phyloP scores from a whole-genome alignment of 2,113 vertebrate genomes.

The Hemibagrus wyckioides region DNA sequence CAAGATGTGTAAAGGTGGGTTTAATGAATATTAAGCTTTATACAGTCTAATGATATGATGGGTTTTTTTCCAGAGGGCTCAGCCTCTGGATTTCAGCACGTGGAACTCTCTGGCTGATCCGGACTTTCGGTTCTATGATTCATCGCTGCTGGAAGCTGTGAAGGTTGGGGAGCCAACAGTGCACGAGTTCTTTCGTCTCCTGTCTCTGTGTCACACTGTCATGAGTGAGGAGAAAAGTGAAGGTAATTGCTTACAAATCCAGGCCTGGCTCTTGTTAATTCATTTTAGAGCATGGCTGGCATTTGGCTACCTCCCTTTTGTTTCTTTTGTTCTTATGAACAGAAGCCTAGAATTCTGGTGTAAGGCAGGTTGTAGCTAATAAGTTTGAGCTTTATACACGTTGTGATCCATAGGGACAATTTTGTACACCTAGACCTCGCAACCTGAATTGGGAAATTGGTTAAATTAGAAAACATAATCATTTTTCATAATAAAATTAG shows the following conservation, averaged over 20 bases:
- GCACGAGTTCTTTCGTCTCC: constrained; percentile 83
- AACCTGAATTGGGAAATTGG: not conserved
- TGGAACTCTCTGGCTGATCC: constrained; percentile 86
- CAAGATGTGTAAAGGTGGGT: not conserved
- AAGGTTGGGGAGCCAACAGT: constrained; percentile 67
- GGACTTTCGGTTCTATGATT: constrained; percentile 87
- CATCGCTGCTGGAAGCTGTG: constrained; percentile 81
- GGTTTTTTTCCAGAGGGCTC: constrained; percentile 58
- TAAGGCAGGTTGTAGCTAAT: not conserved
- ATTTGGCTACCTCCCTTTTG: not conserved
- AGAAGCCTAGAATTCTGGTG: not conserved
- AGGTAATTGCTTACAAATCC: constrained; percentile 70
- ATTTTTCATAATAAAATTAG: constrained; percentile 7
- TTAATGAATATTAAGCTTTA: not conserved
- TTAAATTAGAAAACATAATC: not conserved
- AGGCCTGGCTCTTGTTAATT: not conserved
- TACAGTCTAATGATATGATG: not conserved
- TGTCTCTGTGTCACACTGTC: constrained; percentile 92
- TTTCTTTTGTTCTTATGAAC: not conserved
- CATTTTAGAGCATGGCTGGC: not conserved
- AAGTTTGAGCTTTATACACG: not conserved
- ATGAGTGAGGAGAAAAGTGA: constrained; percentile 89
- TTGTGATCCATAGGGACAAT: not conserved
- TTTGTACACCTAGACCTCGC: not conserved
- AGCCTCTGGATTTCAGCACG: constrained; percentile 84